These are phyloP conservation scores for Bugulina stolonifera DNA, from an alignment of 2,888 invertebrate genomes.

Conservation along the genomic window DNA sequence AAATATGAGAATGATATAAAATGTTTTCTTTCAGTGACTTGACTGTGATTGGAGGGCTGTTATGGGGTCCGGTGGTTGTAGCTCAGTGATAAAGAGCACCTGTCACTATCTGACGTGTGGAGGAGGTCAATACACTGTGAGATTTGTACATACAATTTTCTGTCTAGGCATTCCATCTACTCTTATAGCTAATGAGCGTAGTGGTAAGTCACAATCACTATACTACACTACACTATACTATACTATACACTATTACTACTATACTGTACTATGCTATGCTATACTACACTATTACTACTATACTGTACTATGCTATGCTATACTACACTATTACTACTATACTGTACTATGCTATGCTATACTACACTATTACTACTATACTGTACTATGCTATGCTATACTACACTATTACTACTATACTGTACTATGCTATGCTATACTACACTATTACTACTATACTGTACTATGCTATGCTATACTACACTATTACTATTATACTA, in stretches of 20 bases:
- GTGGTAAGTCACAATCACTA: background rate
- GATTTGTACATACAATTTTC: conserved; percentile 38
- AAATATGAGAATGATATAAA: too few relatives aligned
- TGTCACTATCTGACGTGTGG: conserved; percentile 28
- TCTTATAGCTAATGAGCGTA: conserved; percentile 31
- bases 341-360: too few relatives aligned
- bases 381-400: too few relatives aligned
- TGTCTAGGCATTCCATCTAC: conserved; percentile 37
- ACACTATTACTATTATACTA: background rate
- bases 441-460: too few relatives aligned
- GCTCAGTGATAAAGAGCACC: background rate
- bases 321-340: background rate
- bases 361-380: background rate
- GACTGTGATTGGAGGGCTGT: too few relatives aligned
- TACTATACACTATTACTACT: background rate
- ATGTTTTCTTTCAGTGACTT: too few relatives aligned
- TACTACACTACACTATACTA: too few relatives aligned
- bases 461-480: too few relatives aligned
- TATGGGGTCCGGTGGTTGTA: background rate
- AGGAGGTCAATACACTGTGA: conserved; percentile 35
- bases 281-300: too few relatives aligned
- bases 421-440: too few relatives aligned
- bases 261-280: too few relatives aligned
- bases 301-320: too few relatives aligned
- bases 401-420: background rate